These are phyloP conservation scores for Agrotis segetum DNA, from an alignment of 2,888 invertebrate species.

Conservation along the genomic window DNA sequence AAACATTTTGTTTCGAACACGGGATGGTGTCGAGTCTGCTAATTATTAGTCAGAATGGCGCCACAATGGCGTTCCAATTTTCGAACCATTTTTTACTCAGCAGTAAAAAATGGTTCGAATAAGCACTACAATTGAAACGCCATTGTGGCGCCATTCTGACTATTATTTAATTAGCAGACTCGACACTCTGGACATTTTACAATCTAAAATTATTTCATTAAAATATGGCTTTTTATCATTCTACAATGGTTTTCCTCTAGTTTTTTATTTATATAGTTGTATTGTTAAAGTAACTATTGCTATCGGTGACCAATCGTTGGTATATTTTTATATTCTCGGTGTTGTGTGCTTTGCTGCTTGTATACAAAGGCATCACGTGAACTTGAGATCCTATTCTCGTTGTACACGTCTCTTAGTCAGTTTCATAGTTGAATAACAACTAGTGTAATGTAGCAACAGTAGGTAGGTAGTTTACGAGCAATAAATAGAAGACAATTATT, in stretches of 20 bases:
- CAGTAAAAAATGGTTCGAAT: too few relatives aligned
- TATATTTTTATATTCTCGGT: slow-evolving; percentile 73
- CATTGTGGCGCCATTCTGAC: too few relatives aligned
- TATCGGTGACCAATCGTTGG: slow-evolving; percentile 63
- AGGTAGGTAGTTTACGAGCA: slow-evolving; percentile 87
- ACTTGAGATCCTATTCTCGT: slow-evolving; percentile 54
- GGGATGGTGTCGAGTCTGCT: too few relatives aligned
- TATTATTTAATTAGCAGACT: too few relatives aligned
- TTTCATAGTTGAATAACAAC: slow-evolving; percentile 69
- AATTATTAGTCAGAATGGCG: too few relatives aligned
- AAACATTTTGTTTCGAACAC: too few relatives aligned
- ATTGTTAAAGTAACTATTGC: slow-evolving; percentile 28
- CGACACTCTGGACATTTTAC: too few relatives aligned
- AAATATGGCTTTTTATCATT: too few relatives aligned
- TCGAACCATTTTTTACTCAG: too few relatives aligned
- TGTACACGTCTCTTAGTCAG: slow-evolving; percentile 66
- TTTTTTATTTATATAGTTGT: slow-evolving; percentile 23
- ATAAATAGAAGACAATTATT: slow-evolving; percentile 84
- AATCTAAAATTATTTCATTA: too few relatives aligned
- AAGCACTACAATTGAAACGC: too few relatives aligned
- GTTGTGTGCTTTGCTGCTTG: slow-evolving; percentile 77
- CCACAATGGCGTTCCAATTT: too few relatives aligned
- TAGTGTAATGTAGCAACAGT: slow-evolving; percentile 76
- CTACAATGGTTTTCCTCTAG: not conserved
- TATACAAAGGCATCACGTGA: slow-evolving; percentile 65